Evolutionary conservation across 2,797 vertebrate species (phyloP).

Genomic region (Picus viridis): DNA sequence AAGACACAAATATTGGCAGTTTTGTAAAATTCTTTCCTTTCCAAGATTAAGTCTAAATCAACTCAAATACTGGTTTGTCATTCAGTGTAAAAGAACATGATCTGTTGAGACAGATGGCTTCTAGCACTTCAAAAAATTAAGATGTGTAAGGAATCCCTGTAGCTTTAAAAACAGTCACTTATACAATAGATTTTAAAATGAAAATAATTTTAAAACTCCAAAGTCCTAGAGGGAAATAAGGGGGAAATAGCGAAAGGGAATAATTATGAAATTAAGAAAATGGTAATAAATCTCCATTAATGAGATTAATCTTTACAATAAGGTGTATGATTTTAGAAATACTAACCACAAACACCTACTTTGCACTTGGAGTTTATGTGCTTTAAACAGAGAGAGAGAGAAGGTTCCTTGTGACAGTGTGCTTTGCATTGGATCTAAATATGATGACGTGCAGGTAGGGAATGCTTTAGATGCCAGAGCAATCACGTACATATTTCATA

Average conservation of each 20-base stretch:
- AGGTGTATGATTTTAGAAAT: not conserved
- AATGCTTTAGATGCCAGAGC: not conserved
- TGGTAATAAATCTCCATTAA: not conserved
- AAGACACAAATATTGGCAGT: constrained; percentile 55
- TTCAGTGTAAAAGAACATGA: constrained; percentile 64
- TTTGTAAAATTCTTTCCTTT: constrained; percentile 51
- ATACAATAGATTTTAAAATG: not conserved
- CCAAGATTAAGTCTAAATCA: constrained; percentile 51
- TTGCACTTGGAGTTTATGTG: not conserved
- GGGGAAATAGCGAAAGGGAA: not conserved
- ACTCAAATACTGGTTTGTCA: constrained; percentile 14
- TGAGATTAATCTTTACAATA: not conserved
- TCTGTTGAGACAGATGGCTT: constrained; percentile 68
- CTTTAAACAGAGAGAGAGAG: not conserved
- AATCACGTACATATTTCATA: constrained; percentile 30
- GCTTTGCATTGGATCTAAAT: constrained; percentile 21
- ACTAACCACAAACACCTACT: not conserved
- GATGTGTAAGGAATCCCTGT: not conserved
- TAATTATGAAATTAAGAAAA: not conserved
- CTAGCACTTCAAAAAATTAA: constrained; percentile 40
- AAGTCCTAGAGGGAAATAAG: not conserved
- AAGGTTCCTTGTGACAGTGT: not conserved
- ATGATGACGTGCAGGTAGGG: not conserved
- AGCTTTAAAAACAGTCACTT: constrained; percentile 1
- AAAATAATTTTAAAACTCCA: not conserved